A percentile compares a stretch with the other conserved stretches of the same genome.
These are phyloP conservation scores for Wasmannia auropunctata DNA, from an alignment of 1,140 invertebrate species.

Conservation along the genomic window DNA sequence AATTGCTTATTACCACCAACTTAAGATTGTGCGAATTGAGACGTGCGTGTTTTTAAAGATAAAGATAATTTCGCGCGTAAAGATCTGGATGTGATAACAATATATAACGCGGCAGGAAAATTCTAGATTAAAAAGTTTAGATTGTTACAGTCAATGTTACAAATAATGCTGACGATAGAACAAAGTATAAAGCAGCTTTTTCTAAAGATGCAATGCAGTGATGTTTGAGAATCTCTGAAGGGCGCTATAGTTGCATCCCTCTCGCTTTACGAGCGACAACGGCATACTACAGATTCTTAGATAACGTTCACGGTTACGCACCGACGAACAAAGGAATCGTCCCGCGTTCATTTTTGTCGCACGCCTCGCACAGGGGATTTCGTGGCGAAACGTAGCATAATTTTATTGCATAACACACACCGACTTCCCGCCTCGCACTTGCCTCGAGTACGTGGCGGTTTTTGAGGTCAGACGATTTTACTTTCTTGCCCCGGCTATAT, in stretches of 20 bases:
- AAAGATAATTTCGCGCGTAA: background rate
- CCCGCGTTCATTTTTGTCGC: slow-evolving; percentile 65
- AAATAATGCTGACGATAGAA: background rate
- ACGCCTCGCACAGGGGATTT: slow-evolving; percentile 13
- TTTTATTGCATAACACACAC: slow-evolving; percentile 33
- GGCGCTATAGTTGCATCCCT: background rate
- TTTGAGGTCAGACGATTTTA: slow-evolving; percentile 48
- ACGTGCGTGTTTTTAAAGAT: background rate
- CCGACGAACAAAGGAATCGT: slow-evolving; percentile 67
- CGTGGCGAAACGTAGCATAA: slow-evolving; percentile 14
- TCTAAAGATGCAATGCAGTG: background rate
- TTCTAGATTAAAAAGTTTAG: background rate
- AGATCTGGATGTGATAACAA: background rate
- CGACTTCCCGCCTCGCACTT: slow-evolving; percentile 16
- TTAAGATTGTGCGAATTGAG: background rate
- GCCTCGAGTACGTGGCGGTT: background rate
- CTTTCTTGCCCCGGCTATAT: slow-evolving; percentile 20
- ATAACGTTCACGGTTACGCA: slow-evolving; percentile 57
- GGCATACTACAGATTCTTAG: slow-evolving; percentile 36
- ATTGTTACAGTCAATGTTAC: background rate
- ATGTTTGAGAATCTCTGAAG: background rate
- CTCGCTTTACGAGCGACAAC: slow-evolving; percentile 24
- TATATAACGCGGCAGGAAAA: background rate
- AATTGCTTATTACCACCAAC: background rate
- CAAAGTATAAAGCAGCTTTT: background rate